Evolutionary conservation across 2,113 vertebrate genomes (phyloP).

Genomic region (Scomber scombrus): DNA sequence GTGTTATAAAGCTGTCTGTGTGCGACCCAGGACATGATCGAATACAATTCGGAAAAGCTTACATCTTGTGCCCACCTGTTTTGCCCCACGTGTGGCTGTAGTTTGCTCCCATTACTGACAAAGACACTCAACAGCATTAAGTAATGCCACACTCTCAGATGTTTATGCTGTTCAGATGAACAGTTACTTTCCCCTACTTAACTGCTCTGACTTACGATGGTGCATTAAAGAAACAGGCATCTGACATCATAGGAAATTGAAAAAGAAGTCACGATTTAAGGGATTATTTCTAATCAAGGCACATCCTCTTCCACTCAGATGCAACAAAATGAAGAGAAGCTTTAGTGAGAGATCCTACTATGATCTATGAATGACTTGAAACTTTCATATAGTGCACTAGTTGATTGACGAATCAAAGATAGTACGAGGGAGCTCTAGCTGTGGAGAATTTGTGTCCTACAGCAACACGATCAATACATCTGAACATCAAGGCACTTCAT

Average conservation of each 20-base stretch:
- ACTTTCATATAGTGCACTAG: background rate
- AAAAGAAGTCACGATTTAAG: background rate
- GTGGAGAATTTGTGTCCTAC: slow-evolving; percentile 24
- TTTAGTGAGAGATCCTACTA: background rate
- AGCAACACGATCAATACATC: slow-evolving; percentile 8
- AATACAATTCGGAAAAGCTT: background rate
- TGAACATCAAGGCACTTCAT: slow-evolving; percentile 33
- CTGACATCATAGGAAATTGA: slow-evolving; percentile 16
- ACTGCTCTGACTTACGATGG: background rate
- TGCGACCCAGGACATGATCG: slow-evolving; percentile 8
- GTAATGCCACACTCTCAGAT: background rate
- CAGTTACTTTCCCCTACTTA: background rate
- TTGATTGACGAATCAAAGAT: slow-evolving; percentile 44
- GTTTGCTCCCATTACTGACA: background rate
- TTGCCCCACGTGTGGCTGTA: too few species aligned
- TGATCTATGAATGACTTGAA: slow-evolving; percentile 27
- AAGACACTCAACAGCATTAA: background rate
- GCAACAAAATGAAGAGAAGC: background rate
- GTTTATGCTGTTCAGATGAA: slow-evolving; percentile 6
- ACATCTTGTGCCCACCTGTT: slow-evolving; percentile 53
- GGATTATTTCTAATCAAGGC: slow-evolving; percentile 23
- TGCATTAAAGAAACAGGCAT: background rate
- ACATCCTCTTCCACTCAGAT: background rate
- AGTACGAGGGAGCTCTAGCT: background rate
- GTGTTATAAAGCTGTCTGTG: background rate